Percentiles rank a stretch among this genome's conserved stretches.
phyloP scores from a whole-genome alignment of 2,113 vertebrate species.

The Campylomormyrus numenius region DNA sequence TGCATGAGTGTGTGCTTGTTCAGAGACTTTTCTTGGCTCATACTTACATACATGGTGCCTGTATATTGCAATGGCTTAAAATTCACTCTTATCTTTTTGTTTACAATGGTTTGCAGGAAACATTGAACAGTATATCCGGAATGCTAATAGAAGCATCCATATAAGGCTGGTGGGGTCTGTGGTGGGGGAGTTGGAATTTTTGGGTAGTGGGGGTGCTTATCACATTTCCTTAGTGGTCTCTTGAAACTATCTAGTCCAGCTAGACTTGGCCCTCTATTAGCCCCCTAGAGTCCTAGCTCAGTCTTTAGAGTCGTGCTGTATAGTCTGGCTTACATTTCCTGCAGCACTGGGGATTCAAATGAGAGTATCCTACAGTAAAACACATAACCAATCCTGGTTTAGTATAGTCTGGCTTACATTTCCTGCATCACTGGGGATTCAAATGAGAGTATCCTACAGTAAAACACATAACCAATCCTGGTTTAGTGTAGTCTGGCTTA shows the following conservation, averaged over 20 bases:
- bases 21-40: background rate
- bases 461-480: background rate
- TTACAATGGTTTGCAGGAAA: background rate
- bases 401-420: background rate
- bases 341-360: background rate
- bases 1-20: background rate
- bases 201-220: slow-evolving; percentile 8
- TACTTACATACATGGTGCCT: background rate
- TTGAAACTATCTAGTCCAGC: background rate
- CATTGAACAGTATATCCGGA: background rate
- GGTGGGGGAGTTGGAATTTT: background rate
- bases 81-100: background rate
- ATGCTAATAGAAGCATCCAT: background rate
- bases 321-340: background rate
- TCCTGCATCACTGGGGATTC: background rate
- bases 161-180: slow-evolving; percentile 3
- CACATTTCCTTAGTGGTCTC: slow-evolving; percentile 9
- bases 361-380: background rate
- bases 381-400: background rate
- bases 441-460: background rate
- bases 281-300: background rate
- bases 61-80: background rate
- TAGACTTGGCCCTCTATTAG: background rate
- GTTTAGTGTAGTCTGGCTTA: too few species aligned
- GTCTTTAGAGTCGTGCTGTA: background rate